These are phyloP conservation scores for Zoanthus sociatus DNA, from an alignment of 92 coral and sea anemone genomes.

Conservation along the genomic window DNA sequence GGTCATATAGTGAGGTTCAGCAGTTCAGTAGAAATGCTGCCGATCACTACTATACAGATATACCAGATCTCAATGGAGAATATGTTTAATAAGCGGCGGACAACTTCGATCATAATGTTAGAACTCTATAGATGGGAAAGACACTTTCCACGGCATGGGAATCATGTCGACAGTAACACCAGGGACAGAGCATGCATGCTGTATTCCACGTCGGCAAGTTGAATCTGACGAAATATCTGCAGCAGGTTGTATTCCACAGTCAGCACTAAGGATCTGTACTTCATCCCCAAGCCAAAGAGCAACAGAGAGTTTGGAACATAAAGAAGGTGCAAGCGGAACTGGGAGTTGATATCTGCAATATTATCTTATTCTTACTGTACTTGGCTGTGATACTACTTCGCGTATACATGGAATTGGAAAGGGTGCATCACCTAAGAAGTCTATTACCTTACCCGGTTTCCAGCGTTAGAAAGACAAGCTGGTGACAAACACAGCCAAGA, in stretches of 20 bases:
- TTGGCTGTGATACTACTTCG: conserved; percentile 60
- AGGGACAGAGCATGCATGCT: too few relatives aligned
- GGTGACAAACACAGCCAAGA: too few relatives aligned
- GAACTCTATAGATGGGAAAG: conserved; percentile 57
- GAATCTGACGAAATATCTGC: conserved; percentile 20
- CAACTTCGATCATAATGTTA: conserved; percentile 66
- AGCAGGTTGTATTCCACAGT: conserved; percentile 14
- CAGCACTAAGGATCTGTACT: background rate
- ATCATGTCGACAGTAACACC: conserved; percentile 68
- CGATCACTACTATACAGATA: conserved; percentile 47
- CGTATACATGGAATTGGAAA: too few relatives aligned
- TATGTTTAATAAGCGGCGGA: conserved; percentile 68
- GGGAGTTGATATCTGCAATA: conserved; percentile 48
- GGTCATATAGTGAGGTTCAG: conserved; percentile 49
- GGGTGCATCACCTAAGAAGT: background rate
- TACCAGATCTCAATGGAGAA: conserved; percentile 41
- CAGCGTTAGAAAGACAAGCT: too few relatives aligned
- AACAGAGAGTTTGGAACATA: conserved; percentile 20
- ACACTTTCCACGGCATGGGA: too few relatives aligned
- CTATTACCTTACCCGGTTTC: background rate
- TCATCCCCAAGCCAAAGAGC: conserved; percentile 22
- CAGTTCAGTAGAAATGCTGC: conserved; percentile 54
- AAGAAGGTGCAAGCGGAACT: conserved; percentile 38
- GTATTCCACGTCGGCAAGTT: conserved; percentile 44
- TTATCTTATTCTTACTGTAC: conserved; percentile 49